Base-by-base conservation (phyloP, 2,113 vertebrate species). In the Pachypanchax playfairii region DNA sequence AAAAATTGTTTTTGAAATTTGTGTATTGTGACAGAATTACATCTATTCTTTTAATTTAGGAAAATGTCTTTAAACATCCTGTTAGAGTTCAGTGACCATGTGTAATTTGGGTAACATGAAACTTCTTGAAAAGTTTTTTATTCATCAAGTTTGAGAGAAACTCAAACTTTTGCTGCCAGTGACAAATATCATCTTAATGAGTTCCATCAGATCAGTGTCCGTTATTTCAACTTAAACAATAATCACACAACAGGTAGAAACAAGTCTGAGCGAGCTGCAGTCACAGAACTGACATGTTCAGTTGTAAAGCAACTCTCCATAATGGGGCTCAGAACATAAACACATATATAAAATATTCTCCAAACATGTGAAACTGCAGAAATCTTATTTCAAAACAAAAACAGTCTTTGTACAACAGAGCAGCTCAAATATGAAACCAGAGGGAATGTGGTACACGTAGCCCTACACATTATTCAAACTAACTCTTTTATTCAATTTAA, bases 41-140 rank as follows among this genome's bases (percentile, higher is more conserved):
- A n/a, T n/a, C n/a, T n/a, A n/a, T n/a, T n/a, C n/a, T n/a, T n/a
- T n/a, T n/a, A n/a, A n/a, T n/a, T n/a, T n/a, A n/a, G n/a, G n/a
- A n/a, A n/a, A n/a, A n/a, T n/a, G n/a, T n/a, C n/a, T n/a, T n/a
- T n/a, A n/a, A n/a, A n/a, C n/a, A n/a, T n/a, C n/a, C n/a, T n/a
- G n/a, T n/a, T n/a, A n/a, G n/a, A n/a, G n/a, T n/a, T n/a, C n/a
- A n/a, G n/a, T n/a, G n/a, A n/a, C n/a, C n/a, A n/a, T 42, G 6
- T 5, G 4, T 29, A 42, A 42, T 29, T 6, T 22, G 3, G 22
- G 6, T 22, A 46, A 48, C 24, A 5, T 24, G 3, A 6, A 3
- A 12, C 35, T 43, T 36, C 35, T 1, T 42, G 39, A 10, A 55
- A 1, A n/a, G 17, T 10, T 66, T 74, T 85, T 86, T 86, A 84